Evolutionary conservation across 2,888 invertebrate species (phyloP), one percentile per base, ranked within the genome.

Genomic region (Miltochrista miniata): DNA sequence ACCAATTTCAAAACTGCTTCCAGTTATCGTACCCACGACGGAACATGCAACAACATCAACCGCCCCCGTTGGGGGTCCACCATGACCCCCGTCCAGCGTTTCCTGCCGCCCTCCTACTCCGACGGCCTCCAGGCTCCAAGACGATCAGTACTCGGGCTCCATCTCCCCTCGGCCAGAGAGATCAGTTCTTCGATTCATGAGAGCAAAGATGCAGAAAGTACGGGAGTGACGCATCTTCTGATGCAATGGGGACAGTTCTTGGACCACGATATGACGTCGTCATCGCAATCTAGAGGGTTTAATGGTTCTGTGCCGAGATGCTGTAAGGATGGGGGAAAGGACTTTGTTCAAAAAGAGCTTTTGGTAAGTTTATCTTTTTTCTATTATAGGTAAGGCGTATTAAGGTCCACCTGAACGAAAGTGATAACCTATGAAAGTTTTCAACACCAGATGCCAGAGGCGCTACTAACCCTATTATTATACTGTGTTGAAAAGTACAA

Each of bases 221-320:
- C 93, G 0, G 93, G 93, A 0, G 92, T 96, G 8, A 96, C 96
- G 0, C 94, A 96, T 62, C 94, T 96, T 93, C 93, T 96, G 53
- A 97, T 97, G 94, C 97, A 98, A 77, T 97, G 97, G 96, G 98
- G 98, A 0, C 98, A 98, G 83, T 95, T 98, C 66, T 74, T 98
- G 51, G 98, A 98, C 76, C 98, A 98, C 72, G 98, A 98, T 76
- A 87, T 98, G 59, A 96, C 96, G 36, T 95, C 96, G 0, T 95
- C 96, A 4, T 95, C 95, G 0, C 96, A 96, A 69, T 94, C 95
- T 1, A 91, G 94, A 65, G 95, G 96, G 7, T 96, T 96, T 72
- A 96, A 96, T 74, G 95, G 95, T 7, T 94, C 96, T 0, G 94
- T 96, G 48, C 96, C 97, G 31, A 93, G 95, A 64, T 96, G 97